A percentile compares a stretch with the other conserved stretches of the same genome.
Conservation (phyloP, 2,113 vertebrate species). For the Nesospiza acunhae region DNA sequence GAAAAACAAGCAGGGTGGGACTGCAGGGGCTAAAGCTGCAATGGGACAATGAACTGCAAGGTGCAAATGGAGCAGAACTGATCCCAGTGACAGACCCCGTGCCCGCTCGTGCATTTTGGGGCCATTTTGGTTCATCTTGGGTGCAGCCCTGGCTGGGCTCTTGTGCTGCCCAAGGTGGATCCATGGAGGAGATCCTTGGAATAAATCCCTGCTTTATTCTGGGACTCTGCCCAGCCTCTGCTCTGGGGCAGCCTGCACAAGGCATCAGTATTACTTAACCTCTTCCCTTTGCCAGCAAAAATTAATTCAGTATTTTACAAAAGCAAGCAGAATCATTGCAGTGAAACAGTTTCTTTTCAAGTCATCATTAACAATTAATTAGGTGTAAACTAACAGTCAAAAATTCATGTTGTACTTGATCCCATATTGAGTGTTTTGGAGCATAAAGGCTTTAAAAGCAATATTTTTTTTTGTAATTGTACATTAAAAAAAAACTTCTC, state of each 20-base stretch:
- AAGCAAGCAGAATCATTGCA: background rate
- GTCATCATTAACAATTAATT: background rate
- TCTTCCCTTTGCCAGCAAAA: background rate
- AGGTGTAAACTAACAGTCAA: background rate
- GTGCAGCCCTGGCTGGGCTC: background rate
- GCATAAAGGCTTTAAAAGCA: background rate
- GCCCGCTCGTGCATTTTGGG: background rate
- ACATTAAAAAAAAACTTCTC: background rate
- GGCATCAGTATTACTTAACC: background rate
- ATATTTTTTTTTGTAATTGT: background rate
- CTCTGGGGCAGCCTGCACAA: accelerated
- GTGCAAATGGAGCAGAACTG: background rate
- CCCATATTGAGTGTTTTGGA: background rate
- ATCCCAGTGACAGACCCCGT: background rate
- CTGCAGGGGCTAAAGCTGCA: background rate
- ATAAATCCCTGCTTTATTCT: background rate
- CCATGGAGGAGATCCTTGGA: background rate
- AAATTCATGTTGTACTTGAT: background rate
- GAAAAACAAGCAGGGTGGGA: background rate
- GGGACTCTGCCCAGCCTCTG: accelerated
- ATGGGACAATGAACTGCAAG: background rate
- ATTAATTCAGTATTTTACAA: background rate
- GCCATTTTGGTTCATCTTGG: background rate
- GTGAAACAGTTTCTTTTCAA: background rate
- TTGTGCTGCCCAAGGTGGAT: background rate